These are phyloP conservation scores for Schizaphis graminum DNA, from an alignment of 2,888 invertebrate species.

Conservation along the genomic window DNA sequence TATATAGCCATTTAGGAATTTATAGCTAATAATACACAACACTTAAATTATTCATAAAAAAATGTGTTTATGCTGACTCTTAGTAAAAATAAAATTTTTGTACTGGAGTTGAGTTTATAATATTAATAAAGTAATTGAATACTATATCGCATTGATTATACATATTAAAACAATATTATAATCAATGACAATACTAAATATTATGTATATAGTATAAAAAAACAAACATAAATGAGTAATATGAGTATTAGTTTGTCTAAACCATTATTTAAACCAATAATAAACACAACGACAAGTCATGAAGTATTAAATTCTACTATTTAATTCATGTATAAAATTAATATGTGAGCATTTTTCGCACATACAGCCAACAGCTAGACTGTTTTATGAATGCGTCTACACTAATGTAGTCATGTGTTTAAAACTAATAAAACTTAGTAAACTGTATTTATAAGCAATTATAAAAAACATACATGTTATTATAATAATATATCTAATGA, in stretches of 20 bases:
- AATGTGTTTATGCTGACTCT: slow-evolving; percentile 27
- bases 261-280: background rate
- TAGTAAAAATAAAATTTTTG: slow-evolving; percentile 22
- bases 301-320: background rate
- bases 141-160: background rate
- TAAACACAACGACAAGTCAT: background rate
- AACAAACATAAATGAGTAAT: background rate
- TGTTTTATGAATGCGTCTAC: background rate
- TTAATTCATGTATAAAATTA: background rate
- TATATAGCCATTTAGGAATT: background rate
- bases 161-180: background rate
- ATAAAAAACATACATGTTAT: background rate
- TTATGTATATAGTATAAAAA: background rate
- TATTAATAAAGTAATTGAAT: background rate
- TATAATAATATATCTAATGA: background rate
- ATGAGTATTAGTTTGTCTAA: background rate
- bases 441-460: background rate
- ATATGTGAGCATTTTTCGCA: background rate
- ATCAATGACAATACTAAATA: background rate
- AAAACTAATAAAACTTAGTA: background rate
- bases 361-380: background rate
- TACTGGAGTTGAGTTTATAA: slow-evolving; percentile 32
- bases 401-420: background rate
- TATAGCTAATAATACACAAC: background rate
- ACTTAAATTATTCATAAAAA: background rate